These are phyloP conservation scores for Polydesmus complanatus DNA, from an alignment of 2,888 invertebrate species.

Conservation along the genomic window DNA sequence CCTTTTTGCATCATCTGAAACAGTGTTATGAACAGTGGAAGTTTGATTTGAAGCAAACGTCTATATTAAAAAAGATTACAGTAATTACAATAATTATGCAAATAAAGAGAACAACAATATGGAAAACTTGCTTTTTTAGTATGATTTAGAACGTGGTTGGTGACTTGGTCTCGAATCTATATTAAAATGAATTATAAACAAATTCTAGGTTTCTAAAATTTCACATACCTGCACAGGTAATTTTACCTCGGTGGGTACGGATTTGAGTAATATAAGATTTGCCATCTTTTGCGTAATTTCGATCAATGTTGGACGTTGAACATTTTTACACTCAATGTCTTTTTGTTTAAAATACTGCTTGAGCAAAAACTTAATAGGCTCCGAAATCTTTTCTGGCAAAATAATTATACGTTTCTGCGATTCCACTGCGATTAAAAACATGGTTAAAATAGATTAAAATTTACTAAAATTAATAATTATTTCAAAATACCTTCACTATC, in stretches of 20 bases:
- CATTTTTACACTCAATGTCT: neutral
- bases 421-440: neutral
- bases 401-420: conserved; percentile 8
- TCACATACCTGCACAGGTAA: neutral
- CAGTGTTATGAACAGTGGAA: neutral
- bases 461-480: neutral
- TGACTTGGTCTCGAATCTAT: no score
- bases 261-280: neutral
- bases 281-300: neutral
- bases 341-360: neutral
- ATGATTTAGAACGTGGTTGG: no score
- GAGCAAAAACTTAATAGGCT: neutral
- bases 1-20: no score
- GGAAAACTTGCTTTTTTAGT: no score
- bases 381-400: conserved; percentile 3
- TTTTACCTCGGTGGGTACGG: neutral
- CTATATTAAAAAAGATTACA: neutral
- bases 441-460: neutral
- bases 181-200: no score
- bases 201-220: neutral
- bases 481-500: neutral
- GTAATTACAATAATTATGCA: no score
- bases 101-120: no score
- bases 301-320: neutral
- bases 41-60: neutral